Evolutionary conservation across 2,113 vertebrate species (phyloP).

Genomic region (Taurulus bubalis): DNA sequence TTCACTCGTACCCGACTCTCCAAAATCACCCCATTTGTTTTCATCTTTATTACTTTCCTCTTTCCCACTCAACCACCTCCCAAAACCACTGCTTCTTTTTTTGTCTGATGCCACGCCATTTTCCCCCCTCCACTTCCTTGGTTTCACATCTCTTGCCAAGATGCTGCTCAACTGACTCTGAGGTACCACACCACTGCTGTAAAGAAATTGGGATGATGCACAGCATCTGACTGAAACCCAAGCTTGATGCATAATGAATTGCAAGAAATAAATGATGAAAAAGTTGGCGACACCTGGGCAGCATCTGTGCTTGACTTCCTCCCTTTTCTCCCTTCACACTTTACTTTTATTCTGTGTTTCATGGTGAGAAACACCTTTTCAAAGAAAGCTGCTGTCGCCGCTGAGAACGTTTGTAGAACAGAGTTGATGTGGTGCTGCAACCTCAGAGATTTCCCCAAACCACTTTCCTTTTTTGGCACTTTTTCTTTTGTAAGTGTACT

Average conservation of each 20-base stretch:
- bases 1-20: not conserved
- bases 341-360: conserved; percentile 27
- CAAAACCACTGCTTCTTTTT: conserved; percentile 40
- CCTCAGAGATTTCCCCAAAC: conserved; percentile 51
- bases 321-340: conserved; percentile 11
- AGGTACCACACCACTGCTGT: conserved; percentile 44
- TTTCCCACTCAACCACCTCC: conserved; percentile 34
- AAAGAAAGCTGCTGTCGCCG: conserved; percentile 28
- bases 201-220: conserved; percentile 48
- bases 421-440: conserved; percentile 35
- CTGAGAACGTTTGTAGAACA: conserved; percentile 33
- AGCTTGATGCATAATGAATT: conserved; percentile 76
- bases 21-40: conserved; percentile 21
- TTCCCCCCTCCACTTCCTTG: conserved; percentile 31
- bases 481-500: conserved; percentile 41
- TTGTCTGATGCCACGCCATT: conserved; percentile 65
- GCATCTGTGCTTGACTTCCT: conserved; percentile 61
- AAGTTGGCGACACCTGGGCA: conserved; percentile 65
- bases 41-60: conserved; percentile 39
- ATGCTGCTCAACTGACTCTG: conserved; percentile 50
- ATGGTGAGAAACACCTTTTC: conserved; percentile 24
- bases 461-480: conserved; percentile 30
- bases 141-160: conserved; percentile 77
- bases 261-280: conserved; percentile 76
- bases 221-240: conserved; percentile 69